phyloP scores from a whole-genome alignment of 2,797 vertebrate genomes.

The Cryptoblepharus egeriae region DNA sequence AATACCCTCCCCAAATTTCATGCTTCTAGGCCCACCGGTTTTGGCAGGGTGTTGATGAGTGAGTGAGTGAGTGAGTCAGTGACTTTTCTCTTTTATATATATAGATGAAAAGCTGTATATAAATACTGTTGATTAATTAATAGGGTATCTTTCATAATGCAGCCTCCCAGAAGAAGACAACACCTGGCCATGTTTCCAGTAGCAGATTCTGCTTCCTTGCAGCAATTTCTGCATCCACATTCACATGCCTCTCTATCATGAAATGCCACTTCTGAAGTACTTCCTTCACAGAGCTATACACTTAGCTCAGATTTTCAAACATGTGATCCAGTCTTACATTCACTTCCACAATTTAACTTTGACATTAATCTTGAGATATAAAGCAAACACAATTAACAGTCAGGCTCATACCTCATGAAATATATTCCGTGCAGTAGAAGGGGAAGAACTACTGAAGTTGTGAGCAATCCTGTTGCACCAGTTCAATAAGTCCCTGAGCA shows the following conservation, averaged over 20 bases:
- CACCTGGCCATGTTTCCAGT: background rate
- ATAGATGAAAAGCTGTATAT: too few relatives aligned
- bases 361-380: conserved; percentile 2
- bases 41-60: too few relatives aligned
- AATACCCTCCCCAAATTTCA: too few relatives aligned
- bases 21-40: too few relatives aligned
- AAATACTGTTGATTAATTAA: too few relatives aligned
- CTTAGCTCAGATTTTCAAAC: background rate
- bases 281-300: background rate
- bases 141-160: background rate
- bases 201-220: too few relatives aligned
- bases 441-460: conserved; percentile 84
- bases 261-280: background rate
- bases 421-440: conserved; percentile 86
- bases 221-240: background rate
- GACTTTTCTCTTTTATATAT: too few relatives aligned
- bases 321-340: background rate
- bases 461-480: conserved; percentile 93
- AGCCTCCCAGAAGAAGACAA: background rate
- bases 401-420: conserved; percentile 89
- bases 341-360: background rate
- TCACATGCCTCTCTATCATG: background rate
- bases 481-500: conserved; percentile 90
- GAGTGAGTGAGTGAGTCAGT: too few relatives aligned
- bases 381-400: background rate